A percentile compares a stretch with the other conserved stretches of the same genome.
Conservation (phyloP, 2,888 invertebrate species). For the Agrotis exclamationis region DNA sequence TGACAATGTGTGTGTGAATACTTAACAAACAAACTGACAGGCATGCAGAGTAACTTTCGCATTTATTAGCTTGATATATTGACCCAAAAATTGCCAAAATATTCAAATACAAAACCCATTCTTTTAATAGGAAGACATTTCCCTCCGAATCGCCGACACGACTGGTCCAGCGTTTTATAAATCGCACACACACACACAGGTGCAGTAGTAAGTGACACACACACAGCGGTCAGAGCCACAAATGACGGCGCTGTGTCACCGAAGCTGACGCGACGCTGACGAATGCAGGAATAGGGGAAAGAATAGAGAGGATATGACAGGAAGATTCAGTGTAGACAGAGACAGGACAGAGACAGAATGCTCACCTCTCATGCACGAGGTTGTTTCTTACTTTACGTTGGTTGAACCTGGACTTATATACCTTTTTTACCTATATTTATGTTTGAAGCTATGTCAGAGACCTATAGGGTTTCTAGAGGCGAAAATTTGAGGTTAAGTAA, state of each 20-base stretch:
- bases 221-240: conserved; percentile 52
- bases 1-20: too few species aligned
- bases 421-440: too few species aligned
- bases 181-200: conserved; percentile 25
- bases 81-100: background rate
- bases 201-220: background rate
- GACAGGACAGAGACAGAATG: background rate
- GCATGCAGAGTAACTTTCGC: too few species aligned
- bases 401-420: too few species aligned
- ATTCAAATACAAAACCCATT: conserved; percentile 45
- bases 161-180: conserved; percentile 40
- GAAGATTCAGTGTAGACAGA: background rate
- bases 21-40: too few species aligned
- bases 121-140: conserved; percentile 55
- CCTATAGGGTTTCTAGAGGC: too few species aligned
- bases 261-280: conserved; percentile 62
- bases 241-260: conserved; percentile 69
- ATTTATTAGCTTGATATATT: too few species aligned
- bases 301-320: conserved; percentile 46
- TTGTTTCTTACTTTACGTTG: too few species aligned
- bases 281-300: conserved; percentile 13
- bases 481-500: too few species aligned
- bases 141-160: conserved; percentile 12
- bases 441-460: too few species aligned
- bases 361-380: too few species aligned